Evolutionary conservation across 2,113 vertebrate genomes (phyloP).

Genomic region (Amphiprion ocellaris): DNA sequence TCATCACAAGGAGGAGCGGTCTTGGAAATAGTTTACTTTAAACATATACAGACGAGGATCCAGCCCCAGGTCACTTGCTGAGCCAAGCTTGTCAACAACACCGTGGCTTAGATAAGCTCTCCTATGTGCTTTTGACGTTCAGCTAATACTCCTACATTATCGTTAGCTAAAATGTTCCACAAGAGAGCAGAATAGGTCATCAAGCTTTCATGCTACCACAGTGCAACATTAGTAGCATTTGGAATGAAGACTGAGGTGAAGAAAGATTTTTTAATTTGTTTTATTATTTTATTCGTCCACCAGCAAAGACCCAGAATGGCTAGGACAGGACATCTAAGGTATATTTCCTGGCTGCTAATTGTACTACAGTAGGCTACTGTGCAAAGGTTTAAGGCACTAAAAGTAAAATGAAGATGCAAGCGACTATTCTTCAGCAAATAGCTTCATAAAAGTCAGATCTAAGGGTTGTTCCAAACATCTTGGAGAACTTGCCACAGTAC

Average conservation of each 20-base stretch:
- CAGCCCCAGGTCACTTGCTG: slow-evolving; percentile 29
- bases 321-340: neutral
- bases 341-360: neutral
- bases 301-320: neutral
- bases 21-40: slow-evolving; percentile 70
- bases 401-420: no score
- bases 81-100: slow-evolving; percentile 73
- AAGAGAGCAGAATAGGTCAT: slow-evolving; percentile 43
- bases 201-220: slow-evolving; percentile 40
- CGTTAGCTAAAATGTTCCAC: slow-evolving; percentile 38
- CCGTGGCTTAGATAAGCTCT: slow-evolving; percentile 61
- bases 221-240: slow-evolving; percentile 31
- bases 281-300: neutral
- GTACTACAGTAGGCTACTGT: neutral
- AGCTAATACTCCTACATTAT: slow-evolving; percentile 50
- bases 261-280: slow-evolving; percentile 8
- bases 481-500: neutral
- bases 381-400: neutral
- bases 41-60: slow-evolving; percentile 63
- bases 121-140: slow-evolving; percentile 56
- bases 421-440: no score
- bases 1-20: slow-evolving; percentile 69
- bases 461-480: neutral
- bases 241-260: slow-evolving; percentile 2
- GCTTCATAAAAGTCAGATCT: neutral